These are phyloP conservation scores for Candidula unifasciata DNA, from an alignment of 2,888 invertebrate genomes.

Conservation along the genomic window DNA sequence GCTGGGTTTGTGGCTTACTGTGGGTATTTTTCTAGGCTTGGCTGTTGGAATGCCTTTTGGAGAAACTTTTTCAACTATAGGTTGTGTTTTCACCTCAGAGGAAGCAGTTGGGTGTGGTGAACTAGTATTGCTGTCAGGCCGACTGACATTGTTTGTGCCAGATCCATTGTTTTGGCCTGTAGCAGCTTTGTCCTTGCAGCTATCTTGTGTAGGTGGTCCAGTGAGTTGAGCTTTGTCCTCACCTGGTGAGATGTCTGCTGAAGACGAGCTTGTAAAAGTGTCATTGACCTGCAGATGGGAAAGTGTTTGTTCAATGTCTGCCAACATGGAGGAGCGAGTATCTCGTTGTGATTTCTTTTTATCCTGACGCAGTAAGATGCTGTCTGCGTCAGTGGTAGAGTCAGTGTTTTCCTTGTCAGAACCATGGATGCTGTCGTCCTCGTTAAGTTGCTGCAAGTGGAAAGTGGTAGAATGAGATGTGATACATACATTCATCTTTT, in stretches of 20 bases:
- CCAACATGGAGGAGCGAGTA: slow-evolving; percentile 52
- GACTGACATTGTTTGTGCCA: neutral
- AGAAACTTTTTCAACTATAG: neutral
- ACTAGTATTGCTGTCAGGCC: neutral
- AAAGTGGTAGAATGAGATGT: neutral
- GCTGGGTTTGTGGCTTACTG: slow-evolving; percentile 44
- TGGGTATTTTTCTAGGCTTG: slow-evolving; percentile 31
- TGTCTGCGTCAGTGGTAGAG: neutral
- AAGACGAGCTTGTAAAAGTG: neutral
- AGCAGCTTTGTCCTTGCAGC: neutral
- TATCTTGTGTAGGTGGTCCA: neutral
- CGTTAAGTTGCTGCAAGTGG: slow-evolving; percentile 14
- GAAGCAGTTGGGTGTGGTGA: neutral
- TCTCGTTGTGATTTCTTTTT: slow-evolving; percentile 4
- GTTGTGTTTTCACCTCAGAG: slow-evolving; percentile 3
- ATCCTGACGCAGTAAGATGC: slow-evolving; percentile 5
- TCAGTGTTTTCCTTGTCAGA: slow-evolving; percentile 19
- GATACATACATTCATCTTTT: too few species aligned
- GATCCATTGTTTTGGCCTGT: neutral
- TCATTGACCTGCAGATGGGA: slow-evolving; percentile 40
- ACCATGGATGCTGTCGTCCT: slow-evolving; percentile 14
- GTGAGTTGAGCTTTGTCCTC: neutral
- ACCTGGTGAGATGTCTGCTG: neutral
- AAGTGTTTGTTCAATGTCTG: slow-evolving; percentile 52
- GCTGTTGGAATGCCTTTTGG: slow-evolving; percentile 19